Conservation (phyloP, 2,797 vertebrate genomes). For the Meriones psammophilus region DNA sequence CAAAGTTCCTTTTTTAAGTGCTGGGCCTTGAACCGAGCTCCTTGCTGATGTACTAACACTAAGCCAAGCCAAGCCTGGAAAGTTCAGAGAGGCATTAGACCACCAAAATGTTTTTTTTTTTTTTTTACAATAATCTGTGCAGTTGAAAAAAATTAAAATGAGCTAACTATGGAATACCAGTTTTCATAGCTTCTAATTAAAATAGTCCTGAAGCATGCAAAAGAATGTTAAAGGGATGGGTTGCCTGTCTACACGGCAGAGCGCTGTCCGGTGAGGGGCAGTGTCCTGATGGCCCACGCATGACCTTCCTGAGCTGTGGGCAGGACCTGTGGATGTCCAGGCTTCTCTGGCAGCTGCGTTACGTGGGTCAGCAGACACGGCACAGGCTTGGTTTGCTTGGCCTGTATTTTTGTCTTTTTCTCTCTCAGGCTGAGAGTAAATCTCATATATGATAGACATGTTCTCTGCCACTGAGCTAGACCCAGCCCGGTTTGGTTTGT, state of each 20-base stretch:
- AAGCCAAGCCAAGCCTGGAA: background rate
- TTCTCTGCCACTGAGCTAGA: background rate
- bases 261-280: background rate
- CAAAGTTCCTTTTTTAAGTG: background rate
- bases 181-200: conserved; percentile 41
- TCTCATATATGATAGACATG: background rate
- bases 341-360: background rate
- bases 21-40: background rate
- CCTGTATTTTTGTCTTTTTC: background rate
- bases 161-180: conserved; percentile 28
- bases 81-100: background rate
- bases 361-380: background rate
- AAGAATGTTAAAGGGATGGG: background rate
- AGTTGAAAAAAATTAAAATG: conserved; percentile 2
- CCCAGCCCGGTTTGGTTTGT: background rate
- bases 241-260: background rate
- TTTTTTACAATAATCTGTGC: background rate
- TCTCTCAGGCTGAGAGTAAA: background rate
- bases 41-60: too few relatives aligned
- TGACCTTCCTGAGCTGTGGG: background rate
- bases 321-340: background rate
- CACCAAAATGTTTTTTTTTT: background rate
- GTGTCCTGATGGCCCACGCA: background rate
- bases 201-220: conserved; percentile 28
- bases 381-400: background rate